Evolutionary conservation across 2,113 vertebrate species (phyloP), one percentile per base, ranked within the genome.

Genomic region (Hippocampus mohnikei): DNA sequence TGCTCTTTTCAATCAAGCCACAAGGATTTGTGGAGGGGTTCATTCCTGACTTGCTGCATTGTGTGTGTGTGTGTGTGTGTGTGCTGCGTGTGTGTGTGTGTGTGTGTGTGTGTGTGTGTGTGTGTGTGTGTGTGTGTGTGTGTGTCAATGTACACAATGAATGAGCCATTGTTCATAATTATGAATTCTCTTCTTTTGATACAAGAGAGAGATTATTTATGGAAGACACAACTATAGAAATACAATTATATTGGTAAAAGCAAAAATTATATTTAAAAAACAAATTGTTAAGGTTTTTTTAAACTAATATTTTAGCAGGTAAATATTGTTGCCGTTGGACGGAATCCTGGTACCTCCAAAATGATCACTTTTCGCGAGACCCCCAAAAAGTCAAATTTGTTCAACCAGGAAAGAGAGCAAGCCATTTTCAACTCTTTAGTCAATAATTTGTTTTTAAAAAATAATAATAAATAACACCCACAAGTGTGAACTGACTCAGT

Each of bases 171-270:
- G 84, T 85, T 84, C 85, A 90, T 89, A 85, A 80, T 89, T 88
- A 88, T 91, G 82, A 88, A 90, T 92, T 91, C 88, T 94, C 91
- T 90, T 94, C 93, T 93, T 91, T 42, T 64, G 33, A 93, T 93
- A 94, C 90, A 88, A 93, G 86, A 92, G 79, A 92, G 92, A 93
- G 94, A 90, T 95, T 95, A 94, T 94, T 95, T 95, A 89, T 93
- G 89, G 81, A 91, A 84, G 82, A 86, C 73, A 88, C 76, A 91
- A 83, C 68, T 88, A 85, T 83, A 88, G 84, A 91, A 89, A 89
- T 90, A 88, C 88, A 92, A 87, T 79, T 92, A 91, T 92, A 92
- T 91, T 90, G 88, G 85, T 90, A 88, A 82, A 91, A 85, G 80
- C 70, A 63, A 77, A 85, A 86, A 81, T 88, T 84, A 78, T 92